A percentile compares a stretch with the other conserved stretches of the same genome.
Conservation (phyloP, 2,888 invertebrate species). For the Hyposoter dolosus region DNA sequence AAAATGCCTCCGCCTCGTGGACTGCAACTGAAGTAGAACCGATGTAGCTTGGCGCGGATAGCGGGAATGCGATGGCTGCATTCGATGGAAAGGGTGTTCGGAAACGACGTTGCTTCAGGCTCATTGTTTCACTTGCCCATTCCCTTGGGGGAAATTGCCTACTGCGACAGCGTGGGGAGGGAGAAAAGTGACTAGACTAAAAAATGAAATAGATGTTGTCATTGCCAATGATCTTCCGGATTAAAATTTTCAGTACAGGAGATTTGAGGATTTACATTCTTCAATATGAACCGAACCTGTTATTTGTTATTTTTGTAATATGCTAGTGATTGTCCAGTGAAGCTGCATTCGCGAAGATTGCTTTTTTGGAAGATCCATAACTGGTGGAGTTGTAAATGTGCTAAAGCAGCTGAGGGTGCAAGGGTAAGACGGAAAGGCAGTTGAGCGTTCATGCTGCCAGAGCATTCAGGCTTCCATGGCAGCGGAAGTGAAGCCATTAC, state of each 20-base stretch:
- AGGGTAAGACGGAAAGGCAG: slow-evolving; percentile 70
- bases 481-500: slow-evolving; percentile 84
- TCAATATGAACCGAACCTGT: neutral
- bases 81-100: slow-evolving; percentile 68
- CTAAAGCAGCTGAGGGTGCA: slow-evolving; percentile 46
- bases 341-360: slow-evolving; percentile 19
- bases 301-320: slow-evolving; percentile 19
- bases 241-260: neutral
- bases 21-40: slow-evolving; percentile 50
- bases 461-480: slow-evolving; percentile 78
- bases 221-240: neutral
- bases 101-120: slow-evolving; percentile 27
- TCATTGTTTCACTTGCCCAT: slow-evolving; percentile 17
- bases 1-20: slow-evolving; percentile 33
- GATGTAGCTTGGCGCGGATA: slow-evolving; percentile 43
- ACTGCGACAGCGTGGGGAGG: neutral
- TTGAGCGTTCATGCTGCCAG: slow-evolving; percentile 71
- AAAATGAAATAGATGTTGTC: neutral
- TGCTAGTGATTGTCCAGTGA: slow-evolving; percentile 1
- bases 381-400: slow-evolving; percentile 51
- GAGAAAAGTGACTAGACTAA: neutral
- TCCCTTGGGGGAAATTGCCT: neutral
- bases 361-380: slow-evolving; percentile 33
- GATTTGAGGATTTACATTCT: neutral
- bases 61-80: slow-evolving; percentile 64